Base-by-base conservation (phyloP, 2,113 vertebrate genomes). In the Paedocypris sp. region DNA sequence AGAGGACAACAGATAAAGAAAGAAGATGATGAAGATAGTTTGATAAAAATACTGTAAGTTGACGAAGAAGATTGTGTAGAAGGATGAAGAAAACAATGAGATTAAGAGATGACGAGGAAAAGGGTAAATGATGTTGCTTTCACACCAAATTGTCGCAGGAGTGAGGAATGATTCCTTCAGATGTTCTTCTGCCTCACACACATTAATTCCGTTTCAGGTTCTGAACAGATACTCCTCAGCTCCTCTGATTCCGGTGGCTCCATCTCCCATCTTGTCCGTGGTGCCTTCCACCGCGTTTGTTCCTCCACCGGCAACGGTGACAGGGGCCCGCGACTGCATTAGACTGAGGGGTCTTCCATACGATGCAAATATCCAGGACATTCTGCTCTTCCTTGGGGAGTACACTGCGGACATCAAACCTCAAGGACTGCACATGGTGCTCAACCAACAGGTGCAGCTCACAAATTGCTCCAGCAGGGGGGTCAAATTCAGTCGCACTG, bases 391-490 rank as follows among this genome's bases (percentile, higher is more conserved):
- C 60, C 79, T 98, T 69, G 94, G 91, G 65, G 94, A 98, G 7
- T 90, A 90, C 56, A 93, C 90, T 0, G 87, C 75, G 1, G 92
- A 98, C 63, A 91, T 98, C 69, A 86, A 89, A 75, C 92, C 88
- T 8, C 93, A 97, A 1, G 94, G 94, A 18, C 91, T 98, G 32
- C 94, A 98, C 73, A 96, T 98, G 92, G 93, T 98, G 42, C 87
- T 98, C 45, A 98, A 98, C 73, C 91, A 96, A 70, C 94, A 98
- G 90, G 94, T 97, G 62, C 32, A 6, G 79, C 58, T 36, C 1
- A 6, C 23, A 50, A 35, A 9, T 39, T n/a, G n/a, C n/a, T n/a
- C n/a, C n/a, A n/a, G n/a, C n/a, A n/a, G n/a, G n/a, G n/a, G n/a
- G n/a, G n/a, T n/a, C n/a, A n/a, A n/a, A n/a, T n/a, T n/a, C n/a